Evolutionary conservation across 2,113 vertebrate genomes (phyloP).

Genomic region (Lamprologus callipterus): DNA sequence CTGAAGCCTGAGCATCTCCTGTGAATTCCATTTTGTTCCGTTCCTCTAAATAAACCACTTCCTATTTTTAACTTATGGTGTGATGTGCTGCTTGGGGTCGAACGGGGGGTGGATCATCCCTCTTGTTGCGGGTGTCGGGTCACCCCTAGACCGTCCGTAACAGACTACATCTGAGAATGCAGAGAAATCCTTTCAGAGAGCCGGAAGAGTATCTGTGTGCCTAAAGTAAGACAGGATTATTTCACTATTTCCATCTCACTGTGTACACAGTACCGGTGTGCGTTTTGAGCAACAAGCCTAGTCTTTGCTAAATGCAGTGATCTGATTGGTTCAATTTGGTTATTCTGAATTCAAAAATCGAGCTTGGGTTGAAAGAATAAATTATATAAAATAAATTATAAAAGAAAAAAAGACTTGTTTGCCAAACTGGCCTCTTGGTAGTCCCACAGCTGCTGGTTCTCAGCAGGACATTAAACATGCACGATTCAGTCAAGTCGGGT

Average conservation of each 20-base stretch:
- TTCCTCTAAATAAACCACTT: neutral
- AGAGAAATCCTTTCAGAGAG: neutral
- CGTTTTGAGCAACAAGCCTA: accelerated
- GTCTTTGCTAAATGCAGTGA: neutral
- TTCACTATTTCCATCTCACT: neutral
- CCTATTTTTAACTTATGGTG: neutral
- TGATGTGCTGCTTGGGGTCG: neutral
- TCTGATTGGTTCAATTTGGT: neutral
- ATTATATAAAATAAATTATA: neutral
- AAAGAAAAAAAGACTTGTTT: neutral
- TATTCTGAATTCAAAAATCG: neutral
- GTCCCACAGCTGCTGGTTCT: neutral
- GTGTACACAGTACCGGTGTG: neutral
- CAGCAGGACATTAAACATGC: neutral
- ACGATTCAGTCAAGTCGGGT: accelerated
- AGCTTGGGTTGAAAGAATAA: neutral
- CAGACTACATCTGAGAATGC: neutral
- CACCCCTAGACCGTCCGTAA: accelerated
- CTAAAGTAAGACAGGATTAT: neutral
- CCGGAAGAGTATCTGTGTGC: neutral
- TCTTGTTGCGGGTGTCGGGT: neutral
- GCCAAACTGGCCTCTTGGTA: neutral
- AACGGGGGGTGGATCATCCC: accelerated
- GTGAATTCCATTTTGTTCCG: neutral
- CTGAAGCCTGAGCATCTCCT: neutral